These are phyloP conservation scores for Mormyrus iriodes DNA, from an alignment of 2,113 vertebrate species.

Conservation along the genomic window DNA sequence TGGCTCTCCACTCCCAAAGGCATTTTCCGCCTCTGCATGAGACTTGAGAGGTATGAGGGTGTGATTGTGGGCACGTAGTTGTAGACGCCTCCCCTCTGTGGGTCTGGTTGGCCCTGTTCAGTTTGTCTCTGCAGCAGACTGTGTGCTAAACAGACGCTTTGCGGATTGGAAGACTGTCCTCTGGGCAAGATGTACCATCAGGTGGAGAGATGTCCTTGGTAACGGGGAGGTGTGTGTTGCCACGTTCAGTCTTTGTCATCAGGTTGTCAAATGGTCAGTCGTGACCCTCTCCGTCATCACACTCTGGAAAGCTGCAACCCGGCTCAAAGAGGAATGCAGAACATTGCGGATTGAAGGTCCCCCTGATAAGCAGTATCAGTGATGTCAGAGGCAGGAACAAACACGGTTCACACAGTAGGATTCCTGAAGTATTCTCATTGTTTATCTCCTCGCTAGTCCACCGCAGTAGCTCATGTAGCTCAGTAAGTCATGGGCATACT, in stretches of 20 bases:
- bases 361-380: background rate
- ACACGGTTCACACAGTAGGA: background rate
- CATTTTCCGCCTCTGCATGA: background rate
- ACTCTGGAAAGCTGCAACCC: background rate
- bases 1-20: background rate
- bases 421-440: background rate
- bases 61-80: background rate
- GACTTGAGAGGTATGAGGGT: background rate
- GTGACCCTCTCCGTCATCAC: background rate
- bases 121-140: background rate
- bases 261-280: background rate
- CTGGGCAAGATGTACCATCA: background rate
- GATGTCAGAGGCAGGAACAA: background rate
- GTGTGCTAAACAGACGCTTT: background rate
- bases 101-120: background rate
- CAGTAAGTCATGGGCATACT: background rate
- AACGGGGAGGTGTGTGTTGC: background rate
- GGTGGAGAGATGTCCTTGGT: background rate
- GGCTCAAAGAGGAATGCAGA: background rate
- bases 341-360: background rate
- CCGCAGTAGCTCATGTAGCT: background rate
- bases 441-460: background rate
- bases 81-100: background rate
- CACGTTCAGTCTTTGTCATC: background rate
- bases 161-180: background rate